Evolutionary conservation across 2,888 invertebrate genomes (phyloP).

Genomic region (Ellobium chinense): DNA sequence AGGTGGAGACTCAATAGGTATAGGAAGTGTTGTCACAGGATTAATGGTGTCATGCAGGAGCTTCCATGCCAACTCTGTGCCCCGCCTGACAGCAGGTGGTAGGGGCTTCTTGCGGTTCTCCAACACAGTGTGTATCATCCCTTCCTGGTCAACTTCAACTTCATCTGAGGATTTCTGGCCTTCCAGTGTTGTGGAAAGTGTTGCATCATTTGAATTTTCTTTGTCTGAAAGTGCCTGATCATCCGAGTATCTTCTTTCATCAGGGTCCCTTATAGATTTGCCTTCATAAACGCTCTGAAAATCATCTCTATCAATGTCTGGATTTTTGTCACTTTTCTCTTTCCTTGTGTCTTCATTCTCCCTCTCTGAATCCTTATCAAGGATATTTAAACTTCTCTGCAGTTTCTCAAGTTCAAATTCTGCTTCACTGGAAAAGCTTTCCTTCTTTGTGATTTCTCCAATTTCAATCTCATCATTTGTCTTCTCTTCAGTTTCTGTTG

Average conservation of each 20-base stretch:
- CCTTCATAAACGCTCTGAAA: background rate
- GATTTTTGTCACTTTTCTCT: background rate
- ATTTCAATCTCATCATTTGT: background rate
- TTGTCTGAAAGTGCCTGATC: constrained; percentile 26
- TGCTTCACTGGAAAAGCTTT: constrained; percentile 8
- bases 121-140: constrained; percentile 49
- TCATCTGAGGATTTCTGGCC: background rate
- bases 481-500: background rate
- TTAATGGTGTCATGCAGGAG: constrained; percentile 59
- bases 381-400: constrained; percentile 50
- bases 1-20: constrained; percentile 21
- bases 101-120: constrained; percentile 55
- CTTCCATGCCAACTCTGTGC: constrained; percentile 69
- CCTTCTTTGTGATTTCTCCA: background rate
- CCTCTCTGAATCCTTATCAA: constrained; percentile 46
- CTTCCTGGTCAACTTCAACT: constrained; percentile 46
- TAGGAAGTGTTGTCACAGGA: constrained; percentile 38
- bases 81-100: constrained; percentile 60
- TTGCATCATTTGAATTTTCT: constrained; percentile 27
- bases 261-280: background rate
- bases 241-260: background rate
- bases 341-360: background rate
- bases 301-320: background rate
- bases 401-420: constrained; percentile 51
- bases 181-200: background rate